A percentile compares a stretch with the other conserved stretches of the same genome.
Conservation (phyloP, 1,140 invertebrate genomes). For the Aphaenogaster floridana region DNA sequence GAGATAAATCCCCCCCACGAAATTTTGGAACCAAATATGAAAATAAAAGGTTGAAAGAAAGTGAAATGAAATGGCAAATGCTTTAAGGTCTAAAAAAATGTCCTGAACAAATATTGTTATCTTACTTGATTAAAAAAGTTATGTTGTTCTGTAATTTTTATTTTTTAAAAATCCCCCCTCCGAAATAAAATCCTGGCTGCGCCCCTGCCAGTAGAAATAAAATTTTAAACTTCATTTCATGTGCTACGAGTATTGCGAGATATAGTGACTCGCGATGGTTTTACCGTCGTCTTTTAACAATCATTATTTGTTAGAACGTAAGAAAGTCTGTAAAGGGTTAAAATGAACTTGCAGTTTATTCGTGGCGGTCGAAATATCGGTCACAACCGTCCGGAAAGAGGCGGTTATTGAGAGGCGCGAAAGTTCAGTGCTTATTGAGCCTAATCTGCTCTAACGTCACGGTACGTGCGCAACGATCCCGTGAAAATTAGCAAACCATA, state of each 20-base stretch:
- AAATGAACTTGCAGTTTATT: not conserved
- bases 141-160: too few species aligned
- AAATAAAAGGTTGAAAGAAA: too few species aligned
- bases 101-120: too few species aligned
- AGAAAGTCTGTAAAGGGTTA: not conserved
- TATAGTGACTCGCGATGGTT: not conserved
- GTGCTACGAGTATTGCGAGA: not conserved
- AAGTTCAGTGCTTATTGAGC: constrained; percentile 75
- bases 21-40: too few species aligned
- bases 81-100: too few species aligned
- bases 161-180: too few species aligned
- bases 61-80: too few species aligned
- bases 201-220: not conserved
- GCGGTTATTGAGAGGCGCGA: constrained; percentile 77
- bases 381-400: constrained; percentile 27
- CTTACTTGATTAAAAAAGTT: too few species aligned
- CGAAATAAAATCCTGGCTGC: too few species aligned
- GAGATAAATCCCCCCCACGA: too few species aligned
- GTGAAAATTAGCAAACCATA: constrained; percentile 84
- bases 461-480: constrained; percentile 74
- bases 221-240: not conserved
- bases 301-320: constrained; percentile 3
- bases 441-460: constrained; percentile 82
- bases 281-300: not conserved
- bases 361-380: constrained; percentile 10